These are phyloP conservation scores for Microtus agrestis DNA, from an alignment of 2,797 vertebrate species.

Conservation along the genomic window DNA sequence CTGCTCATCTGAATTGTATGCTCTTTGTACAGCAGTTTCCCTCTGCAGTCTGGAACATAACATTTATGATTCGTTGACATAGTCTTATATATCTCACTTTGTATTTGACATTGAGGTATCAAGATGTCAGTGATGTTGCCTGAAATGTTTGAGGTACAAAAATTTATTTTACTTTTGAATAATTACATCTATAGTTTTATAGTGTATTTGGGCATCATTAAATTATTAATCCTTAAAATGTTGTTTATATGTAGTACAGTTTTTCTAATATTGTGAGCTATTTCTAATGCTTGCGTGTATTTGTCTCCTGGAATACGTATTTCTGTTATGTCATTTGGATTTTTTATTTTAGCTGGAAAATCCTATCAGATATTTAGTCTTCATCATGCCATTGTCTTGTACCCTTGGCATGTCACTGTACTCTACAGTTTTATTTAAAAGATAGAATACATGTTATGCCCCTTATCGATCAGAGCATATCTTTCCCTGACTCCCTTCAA, in stretches of 20 bases:
- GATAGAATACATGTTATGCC: neutral
- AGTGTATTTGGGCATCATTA: neutral
- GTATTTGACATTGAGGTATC: slow-evolving; percentile 25
- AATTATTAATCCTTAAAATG: slow-evolving; percentile 44
- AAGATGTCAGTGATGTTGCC: neutral
- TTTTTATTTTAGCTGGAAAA: slow-evolving; percentile 11
- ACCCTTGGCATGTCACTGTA: neutral
- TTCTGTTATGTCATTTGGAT: neutral
- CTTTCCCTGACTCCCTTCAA: neutral
- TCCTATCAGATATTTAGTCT: neutral
- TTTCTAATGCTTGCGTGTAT: neutral
- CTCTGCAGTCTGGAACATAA: neutral
- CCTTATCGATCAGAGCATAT: neutral
- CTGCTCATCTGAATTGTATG: slow-evolving; percentile 36
- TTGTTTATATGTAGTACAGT: neutral
- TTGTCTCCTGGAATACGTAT: neutral
- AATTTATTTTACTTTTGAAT: slow-evolving; percentile 29
- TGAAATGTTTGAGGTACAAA: neutral
- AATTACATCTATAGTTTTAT: neutral
- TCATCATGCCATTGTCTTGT: neutral
- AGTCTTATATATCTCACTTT: neutral
- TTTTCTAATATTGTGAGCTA: neutral
- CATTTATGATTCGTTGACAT: neutral
- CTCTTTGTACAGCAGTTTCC: neutral
- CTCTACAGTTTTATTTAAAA: slow-evolving; percentile 22